Percentiles rank a stretch among this genome's conserved stretches.
phyloP scores from a whole-genome alignment of 2,113 vertebrate species.

The Turnix velox region DNA sequence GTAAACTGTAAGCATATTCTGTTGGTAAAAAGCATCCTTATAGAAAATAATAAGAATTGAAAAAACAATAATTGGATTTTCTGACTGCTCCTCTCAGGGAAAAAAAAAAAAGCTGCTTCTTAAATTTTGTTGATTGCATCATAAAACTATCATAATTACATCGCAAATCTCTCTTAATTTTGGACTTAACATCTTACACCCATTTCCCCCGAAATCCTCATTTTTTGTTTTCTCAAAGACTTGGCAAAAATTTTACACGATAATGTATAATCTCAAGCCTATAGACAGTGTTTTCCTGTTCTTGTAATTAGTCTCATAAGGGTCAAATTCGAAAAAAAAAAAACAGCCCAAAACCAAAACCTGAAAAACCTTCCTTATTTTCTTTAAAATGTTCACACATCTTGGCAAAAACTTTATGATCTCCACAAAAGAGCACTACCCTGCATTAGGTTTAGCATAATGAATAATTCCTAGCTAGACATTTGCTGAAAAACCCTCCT shows the following conservation, averaged over 20 bases:
- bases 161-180: not conserved
- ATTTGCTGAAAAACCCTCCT: not conserved
- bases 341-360: too few relatives aligned
- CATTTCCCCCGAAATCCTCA: not conserved
- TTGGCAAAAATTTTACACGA: not conserved
- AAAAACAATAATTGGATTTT: not conserved
- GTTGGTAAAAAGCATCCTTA: not conserved
- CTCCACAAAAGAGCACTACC: not conserved
- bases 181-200: not conserved
- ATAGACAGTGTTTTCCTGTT: not conserved
- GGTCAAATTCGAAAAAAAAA: not conserved
- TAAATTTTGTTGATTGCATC: not conserved
- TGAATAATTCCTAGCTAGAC: not conserved
- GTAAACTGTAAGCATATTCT: not conserved
- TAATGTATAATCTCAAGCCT: not conserved
- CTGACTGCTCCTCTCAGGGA: not conserved
- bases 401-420: not conserved
- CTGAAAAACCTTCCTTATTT: not conserved
- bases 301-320: not conserved
- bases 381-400: not conserved
- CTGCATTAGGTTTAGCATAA: not conserved
- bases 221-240: not conserved
- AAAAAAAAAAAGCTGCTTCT: not conserved
- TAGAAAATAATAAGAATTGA: too few relatives aligned
- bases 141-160: constrained; percentile 19